Evolutionary conservation across 2,113 vertebrate species (phyloP).

Genomic region (Nicator chloris): DNA sequence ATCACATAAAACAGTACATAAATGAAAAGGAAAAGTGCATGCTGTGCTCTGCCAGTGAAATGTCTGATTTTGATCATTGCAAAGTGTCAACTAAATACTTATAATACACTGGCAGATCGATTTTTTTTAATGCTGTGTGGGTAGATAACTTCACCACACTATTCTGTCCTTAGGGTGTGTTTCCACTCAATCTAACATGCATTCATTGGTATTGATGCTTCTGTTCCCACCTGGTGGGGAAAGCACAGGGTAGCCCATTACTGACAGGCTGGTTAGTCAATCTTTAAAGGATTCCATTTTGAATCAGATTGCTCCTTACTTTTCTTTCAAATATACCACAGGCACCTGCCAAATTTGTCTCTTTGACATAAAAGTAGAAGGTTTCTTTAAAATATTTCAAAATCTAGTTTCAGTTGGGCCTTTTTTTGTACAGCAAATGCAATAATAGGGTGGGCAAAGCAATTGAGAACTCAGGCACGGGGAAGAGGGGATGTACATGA

Average conservation of each 20-base stretch:
- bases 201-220: neutral
- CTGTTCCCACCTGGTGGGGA: neutral
- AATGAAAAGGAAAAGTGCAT: neutral
- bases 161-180: neutral
- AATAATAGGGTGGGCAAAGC: neutral
- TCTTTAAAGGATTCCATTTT: neutral
- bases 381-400: neutral
- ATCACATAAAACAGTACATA: neutral
- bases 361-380: neutral
- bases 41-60: neutral
- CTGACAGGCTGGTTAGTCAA: neutral
- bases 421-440: neutral
- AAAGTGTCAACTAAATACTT: neutral
- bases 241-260: neutral
- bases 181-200: neutral
- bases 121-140: neutral
- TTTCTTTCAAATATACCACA: neutral
- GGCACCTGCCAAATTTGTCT: neutral
- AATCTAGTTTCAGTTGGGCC: neutral
- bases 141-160: neutral
- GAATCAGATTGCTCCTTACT: neutral
- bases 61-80: neutral
- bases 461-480: neutral
- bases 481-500: neutral
- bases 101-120: neutral